Evolutionary conservation across 2,797 vertebrate genomes (phyloP), one percentile per base, ranked within the genome.

Genomic region (Pelobates cultripes): DNA sequence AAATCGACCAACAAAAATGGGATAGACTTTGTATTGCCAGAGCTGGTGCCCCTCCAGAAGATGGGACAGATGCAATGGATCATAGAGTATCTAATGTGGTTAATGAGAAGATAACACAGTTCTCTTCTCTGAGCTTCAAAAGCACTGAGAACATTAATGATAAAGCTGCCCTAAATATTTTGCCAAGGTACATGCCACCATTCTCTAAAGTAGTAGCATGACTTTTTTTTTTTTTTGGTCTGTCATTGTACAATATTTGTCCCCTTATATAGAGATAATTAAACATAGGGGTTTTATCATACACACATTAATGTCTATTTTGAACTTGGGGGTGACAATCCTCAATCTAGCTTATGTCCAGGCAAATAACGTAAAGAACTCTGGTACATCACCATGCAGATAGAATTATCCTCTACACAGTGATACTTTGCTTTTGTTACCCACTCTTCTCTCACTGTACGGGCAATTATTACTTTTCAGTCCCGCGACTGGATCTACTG

Each of bases 1-100:
- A 98, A 91, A 97, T 97, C 90, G 94, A 96, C 89, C 93, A 94
- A 80, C 92, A 92, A 84, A 91, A 84, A 63, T 95, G 94, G 95
- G 92, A 94, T 90, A 94, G 91, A 84, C 89, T 96, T 8, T 89
- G 94, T 88, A 90, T 94, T 85, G 90, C 93, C 85, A 90, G 87
- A 85, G 75, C 88, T 72, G 91, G 88, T 85, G 88, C 93, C 9
- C 86, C 80, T 80, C 77, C 80, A 13, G 13, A 77, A 60, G 40
- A 13, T 15, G 83, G 86, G 83, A 84, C 88, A 61, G 82, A 73
- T 80, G 15, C 43, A 60, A 12, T 80, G 73, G 77, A 85, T n/a
- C 79, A 45, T 0, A 0, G 1, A 72, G 40, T 47, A 73, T 76
- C 81, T 40, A 80, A 41, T 75, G 78, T 41, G 5, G 44, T 60